Percentiles rank a stretch among this genome's conserved stretches.
phyloP scores from a whole-genome alignment of 2,113 vertebrate genomes.

The Hippocampus comes region DNA sequence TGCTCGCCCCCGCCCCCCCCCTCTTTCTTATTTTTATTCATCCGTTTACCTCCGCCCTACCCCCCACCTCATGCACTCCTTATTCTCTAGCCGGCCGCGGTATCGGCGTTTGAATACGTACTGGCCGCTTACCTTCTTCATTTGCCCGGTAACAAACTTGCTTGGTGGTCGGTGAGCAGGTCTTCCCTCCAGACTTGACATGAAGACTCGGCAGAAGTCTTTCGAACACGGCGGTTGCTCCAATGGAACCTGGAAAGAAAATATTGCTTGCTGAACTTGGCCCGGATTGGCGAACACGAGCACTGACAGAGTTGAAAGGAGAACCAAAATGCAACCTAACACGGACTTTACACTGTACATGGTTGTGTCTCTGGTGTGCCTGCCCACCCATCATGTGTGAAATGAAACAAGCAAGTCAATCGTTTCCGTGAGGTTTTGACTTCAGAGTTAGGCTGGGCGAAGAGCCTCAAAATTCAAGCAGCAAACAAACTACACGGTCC shows the following conservation, averaged over 20 bases:
- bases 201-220: background rate
- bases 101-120: conserved; percentile 13
- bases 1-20: conserved; percentile 55
- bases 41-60: conserved; percentile 59
- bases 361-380: too few relatives aligned
- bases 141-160: background rate
- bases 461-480: too few relatives aligned
- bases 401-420: too few relatives aligned
- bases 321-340: too few relatives aligned
- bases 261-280: background rate
- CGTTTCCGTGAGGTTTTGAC: too few relatives aligned
- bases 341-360: too few relatives aligned
- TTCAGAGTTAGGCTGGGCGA: too few relatives aligned
- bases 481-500: too few relatives aligned
- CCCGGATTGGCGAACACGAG: background rate
- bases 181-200: background rate
- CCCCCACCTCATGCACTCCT: conserved; percentile 2
- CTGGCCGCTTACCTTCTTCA: background rate
- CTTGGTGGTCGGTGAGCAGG: background rate
- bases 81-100: conserved; percentile 11
- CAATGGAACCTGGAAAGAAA: conserved; percentile 1
- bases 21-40: conserved; percentile 49
- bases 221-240: background rate
- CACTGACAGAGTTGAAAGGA: too few relatives aligned
- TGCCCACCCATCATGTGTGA: too few relatives aligned